Evolutionary conservation across 1,140 invertebrate species (phyloP).

Genomic region (Halotydeus destructor): DNA sequence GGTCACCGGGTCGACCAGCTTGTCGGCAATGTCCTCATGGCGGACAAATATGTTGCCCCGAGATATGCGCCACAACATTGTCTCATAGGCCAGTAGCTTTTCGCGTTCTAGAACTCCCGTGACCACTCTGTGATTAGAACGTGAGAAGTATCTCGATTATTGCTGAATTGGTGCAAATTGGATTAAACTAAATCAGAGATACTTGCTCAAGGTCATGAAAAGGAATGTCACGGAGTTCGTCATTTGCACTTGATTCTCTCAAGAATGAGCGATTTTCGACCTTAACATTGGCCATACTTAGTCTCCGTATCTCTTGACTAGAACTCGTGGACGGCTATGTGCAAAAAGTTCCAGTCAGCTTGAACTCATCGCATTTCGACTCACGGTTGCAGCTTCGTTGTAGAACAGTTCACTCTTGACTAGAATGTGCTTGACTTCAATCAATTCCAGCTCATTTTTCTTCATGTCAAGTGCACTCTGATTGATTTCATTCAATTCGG

Average conservation of each 20-base stretch:
- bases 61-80: constrained; percentile 21
- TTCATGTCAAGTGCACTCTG: constrained; percentile 79
- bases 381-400: constrained; percentile 44
- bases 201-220: too few species aligned
- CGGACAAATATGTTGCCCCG: constrained; percentile 20
- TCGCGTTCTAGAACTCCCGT: constrained; percentile 17
- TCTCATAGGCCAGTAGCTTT: constrained; percentile 18
- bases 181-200: too few species aligned
- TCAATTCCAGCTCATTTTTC: constrained; percentile 77
- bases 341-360: too few species aligned
- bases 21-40: constrained; percentile 16
- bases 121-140: constrained; percentile 17
- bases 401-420: constrained; percentile 84
- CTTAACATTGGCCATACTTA: too few species aligned
- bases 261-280: too few species aligned
- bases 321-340: too few species aligned
- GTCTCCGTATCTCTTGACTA: too few species aligned
- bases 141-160: neutral
- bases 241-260: too few species aligned
- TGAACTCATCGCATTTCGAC: too few species aligned
- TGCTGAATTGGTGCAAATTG: too few species aligned
- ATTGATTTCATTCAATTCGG: constrained; percentile 73
- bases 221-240: too few species aligned
- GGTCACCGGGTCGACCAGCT: constrained; percentile 7
- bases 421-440: constrained; percentile 74